Conservation (phyloP, 2,888 invertebrate species). For the Apoda limacodes region DNA sequence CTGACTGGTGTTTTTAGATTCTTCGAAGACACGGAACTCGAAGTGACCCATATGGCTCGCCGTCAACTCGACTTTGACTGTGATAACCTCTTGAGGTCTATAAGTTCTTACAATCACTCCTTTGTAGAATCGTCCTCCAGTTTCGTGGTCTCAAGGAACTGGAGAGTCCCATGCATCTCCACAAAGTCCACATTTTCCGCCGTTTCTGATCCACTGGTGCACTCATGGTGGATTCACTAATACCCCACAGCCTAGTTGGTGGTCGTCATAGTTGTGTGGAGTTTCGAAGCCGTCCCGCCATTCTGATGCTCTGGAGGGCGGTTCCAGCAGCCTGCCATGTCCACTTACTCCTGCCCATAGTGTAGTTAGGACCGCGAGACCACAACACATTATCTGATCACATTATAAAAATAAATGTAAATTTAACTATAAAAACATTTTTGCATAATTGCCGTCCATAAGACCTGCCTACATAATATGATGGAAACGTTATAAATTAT, state of each 20-base stretch:
- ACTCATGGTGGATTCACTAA: too few species aligned
- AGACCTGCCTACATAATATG: too few species aligned
- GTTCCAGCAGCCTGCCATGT: slow-evolving; percentile 84
- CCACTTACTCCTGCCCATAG: slow-evolving; percentile 51
- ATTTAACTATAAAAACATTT: too few species aligned
- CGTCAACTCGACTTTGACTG: slow-evolving; percentile 85
- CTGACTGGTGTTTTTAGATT: slow-evolving; percentile 76
- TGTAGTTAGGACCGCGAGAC: slow-evolving; percentile 33
- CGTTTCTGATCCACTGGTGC: slow-evolving; percentile 83
- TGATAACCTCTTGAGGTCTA: slow-evolving; percentile 74
- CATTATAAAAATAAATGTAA: too few species aligned
- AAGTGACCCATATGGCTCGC: slow-evolving; percentile 90
- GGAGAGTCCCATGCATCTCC: slow-evolving; percentile 86
- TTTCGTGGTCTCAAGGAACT: slow-evolving; percentile 81
- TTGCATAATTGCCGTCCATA: too few species aligned
- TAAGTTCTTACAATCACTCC: slow-evolving; percentile 86
- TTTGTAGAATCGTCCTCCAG: slow-evolving; percentile 85
- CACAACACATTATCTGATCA: slow-evolving; percentile 53
- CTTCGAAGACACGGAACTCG: slow-evolving; percentile 85
- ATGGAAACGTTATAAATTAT: too few species aligned
- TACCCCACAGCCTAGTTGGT: slow-evolving; percentile 89
- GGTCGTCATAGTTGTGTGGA: slow-evolving; percentile 90
- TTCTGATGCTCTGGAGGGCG: slow-evolving; percentile 87
- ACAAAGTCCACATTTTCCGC: slow-evolving; percentile 88
- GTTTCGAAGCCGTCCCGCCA: slow-evolving; percentile 92